phyloP scores from a whole-genome alignment of 2,797 vertebrate genomes.

The Labroides dimidiatus region DNA sequence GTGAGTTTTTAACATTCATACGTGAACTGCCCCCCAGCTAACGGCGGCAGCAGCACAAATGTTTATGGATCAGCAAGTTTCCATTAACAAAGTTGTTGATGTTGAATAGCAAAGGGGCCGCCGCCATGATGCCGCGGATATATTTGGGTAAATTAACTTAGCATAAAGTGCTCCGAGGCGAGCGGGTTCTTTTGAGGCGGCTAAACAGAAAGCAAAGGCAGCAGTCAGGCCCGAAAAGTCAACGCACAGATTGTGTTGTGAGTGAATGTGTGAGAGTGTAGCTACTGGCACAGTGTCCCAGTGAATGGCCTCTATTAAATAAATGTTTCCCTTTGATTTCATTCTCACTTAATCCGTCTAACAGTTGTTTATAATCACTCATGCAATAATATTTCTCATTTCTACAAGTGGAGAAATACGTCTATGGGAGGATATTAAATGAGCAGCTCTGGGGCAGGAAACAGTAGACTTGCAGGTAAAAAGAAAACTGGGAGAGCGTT shows the following conservation, averaged over 20 bases:
- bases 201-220: slow-evolving; percentile 64
- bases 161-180: slow-evolving; percentile 85
- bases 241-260: slow-evolving; percentile 65
- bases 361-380: slow-evolving; percentile 56
- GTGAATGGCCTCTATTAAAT: slow-evolving; percentile 63
- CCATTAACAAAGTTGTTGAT: slow-evolving; percentile 95
- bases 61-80: slow-evolving; percentile 98
- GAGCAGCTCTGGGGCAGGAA: slow-evolving; percentile 85
- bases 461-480: slow-evolving; percentile 71
- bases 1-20: slow-evolving; percentile 91
- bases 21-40: slow-evolving; percentile 92
- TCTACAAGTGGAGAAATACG: slow-evolving; percentile 9
- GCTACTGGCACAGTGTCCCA: slow-evolving; percentile 58
- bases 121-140: slow-evolving; percentile 74
- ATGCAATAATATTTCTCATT: slow-evolving; percentile 35
- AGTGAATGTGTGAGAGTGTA: slow-evolving; percentile 43
- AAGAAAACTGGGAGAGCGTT: slow-evolving; percentile 83
- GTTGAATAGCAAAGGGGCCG: slow-evolving; percentile 72
- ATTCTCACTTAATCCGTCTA: slow-evolving; percentile 17
- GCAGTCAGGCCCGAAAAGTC: slow-evolving; percentile 75
- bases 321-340: slow-evolving; percentile 22
- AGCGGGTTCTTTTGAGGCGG: slow-evolving; percentile 60
- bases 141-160: slow-evolving; percentile 92
- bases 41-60: slow-evolving; percentile 80
- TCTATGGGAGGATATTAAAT: slow-evolving; percentile 63